A percentile compares a stretch with the other conserved stretches of the same genome.
phyloP scores from a whole-genome alignment of 2,797 vertebrate genomes.

The Pagetopsis macropterus region DNA sequence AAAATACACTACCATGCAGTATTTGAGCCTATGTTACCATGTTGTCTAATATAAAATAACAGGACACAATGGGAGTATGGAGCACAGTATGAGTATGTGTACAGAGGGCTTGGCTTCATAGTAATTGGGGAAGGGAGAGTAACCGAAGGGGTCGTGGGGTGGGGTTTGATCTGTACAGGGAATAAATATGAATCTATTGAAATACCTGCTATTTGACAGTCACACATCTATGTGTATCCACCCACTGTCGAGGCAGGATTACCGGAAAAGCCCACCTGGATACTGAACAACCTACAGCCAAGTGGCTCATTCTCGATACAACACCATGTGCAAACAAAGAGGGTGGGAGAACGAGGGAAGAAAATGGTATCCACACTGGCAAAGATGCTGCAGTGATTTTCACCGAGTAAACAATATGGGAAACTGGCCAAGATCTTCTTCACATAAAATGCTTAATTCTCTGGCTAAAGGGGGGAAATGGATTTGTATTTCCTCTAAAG shows the following conservation, averaged over 20 bases:
- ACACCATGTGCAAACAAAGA: constrained; percentile 69
- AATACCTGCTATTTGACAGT: constrained; percentile 72
- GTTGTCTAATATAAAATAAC: constrained; percentile 27
- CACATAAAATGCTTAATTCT: constrained; percentile 73
- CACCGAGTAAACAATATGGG: constrained; percentile 70
- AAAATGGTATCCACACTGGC: constrained; percentile 46
- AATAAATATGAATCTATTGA: constrained; percentile 73
- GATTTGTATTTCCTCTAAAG: constrained; percentile 64
- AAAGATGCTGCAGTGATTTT: constrained; percentile 70
- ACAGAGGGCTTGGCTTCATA: constrained; percentile 36
- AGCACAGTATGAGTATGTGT: constrained; percentile 15
- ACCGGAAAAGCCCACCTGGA: constrained; percentile 64
- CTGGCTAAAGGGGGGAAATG: constrained; percentile 53
- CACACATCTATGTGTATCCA: constrained; percentile 70
- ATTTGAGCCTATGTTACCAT: constrained; percentile 15
- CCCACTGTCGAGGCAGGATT: constrained; percentile 71
- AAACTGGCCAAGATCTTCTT: constrained; percentile 64
- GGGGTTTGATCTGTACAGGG: constrained; percentile 47
- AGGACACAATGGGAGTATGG: constrained; percentile 13
- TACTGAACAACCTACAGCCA: constrained; percentile 74
- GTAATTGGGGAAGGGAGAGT: constrained; percentile 60
- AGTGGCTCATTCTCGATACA: constrained; percentile 70
- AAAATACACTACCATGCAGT: constrained; percentile 1
- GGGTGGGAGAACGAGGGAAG: constrained; percentile 27
- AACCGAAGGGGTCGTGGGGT: constrained; percentile 40